These are phyloP conservation scores for Melinaea marsaeus DNA, from an alignment of 2,888 invertebrate species.

Conservation along the genomic window DNA sequence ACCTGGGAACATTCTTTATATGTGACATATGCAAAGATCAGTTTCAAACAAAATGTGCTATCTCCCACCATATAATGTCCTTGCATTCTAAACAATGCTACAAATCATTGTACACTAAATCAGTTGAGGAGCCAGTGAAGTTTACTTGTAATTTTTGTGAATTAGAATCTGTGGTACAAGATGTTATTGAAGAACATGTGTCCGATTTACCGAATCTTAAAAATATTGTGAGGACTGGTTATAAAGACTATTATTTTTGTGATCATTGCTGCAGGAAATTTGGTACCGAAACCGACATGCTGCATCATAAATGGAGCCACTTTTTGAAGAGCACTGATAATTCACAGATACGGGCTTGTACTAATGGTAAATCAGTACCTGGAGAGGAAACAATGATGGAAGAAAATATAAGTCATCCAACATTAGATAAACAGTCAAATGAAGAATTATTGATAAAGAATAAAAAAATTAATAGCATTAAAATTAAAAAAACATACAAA, in stretches of 20 bases:
- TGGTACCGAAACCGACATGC: constrained; percentile 55
- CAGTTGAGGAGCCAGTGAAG: constrained; percentile 29
- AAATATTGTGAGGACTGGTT: constrained; percentile 54
- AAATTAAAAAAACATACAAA: constrained; percentile 39
- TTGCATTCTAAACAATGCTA: constrained; percentile 51
- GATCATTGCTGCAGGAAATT: constrained; percentile 61
- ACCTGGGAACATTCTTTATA: constrained; percentile 43
- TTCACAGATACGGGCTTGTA: constrained; percentile 30
- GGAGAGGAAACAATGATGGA: no score
- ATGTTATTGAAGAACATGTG: constrained; percentile 50
- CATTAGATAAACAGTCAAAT: neutral
- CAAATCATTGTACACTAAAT: constrained; percentile 42
- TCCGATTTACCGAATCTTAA: constrained; percentile 52
- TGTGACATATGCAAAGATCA: constrained; percentile 67
- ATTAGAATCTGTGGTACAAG: constrained; percentile 48
- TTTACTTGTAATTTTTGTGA: constrained; percentile 64
- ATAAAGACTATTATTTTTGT: constrained; percentile 61
- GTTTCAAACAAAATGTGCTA: constrained; percentile 50
- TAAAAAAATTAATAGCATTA: constrained; percentile 5
- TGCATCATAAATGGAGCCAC: constrained; percentile 67
- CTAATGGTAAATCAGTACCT: neutral
- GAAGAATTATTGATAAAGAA: neutral
- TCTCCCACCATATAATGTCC: constrained; percentile 57
- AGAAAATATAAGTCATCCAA: no score
- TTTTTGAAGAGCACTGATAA: constrained; percentile 53